Evolutionary conservation across 2,113 vertebrate genomes (phyloP).

Genomic region (Trematocara unimaculatum): DNA sequence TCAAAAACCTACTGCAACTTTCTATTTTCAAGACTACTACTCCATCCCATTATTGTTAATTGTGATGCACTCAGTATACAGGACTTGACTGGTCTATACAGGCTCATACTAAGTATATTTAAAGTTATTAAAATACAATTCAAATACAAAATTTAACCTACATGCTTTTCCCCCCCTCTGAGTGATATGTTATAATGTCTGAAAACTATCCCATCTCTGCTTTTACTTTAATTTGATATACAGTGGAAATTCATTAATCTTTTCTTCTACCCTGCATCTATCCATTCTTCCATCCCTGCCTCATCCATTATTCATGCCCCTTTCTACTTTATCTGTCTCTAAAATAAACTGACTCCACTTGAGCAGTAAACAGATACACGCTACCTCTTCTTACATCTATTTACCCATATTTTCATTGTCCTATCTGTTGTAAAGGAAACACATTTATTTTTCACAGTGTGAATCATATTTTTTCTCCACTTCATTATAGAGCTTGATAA

Average conservation of each 20-base stretch:
- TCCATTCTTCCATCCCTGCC: conserved; percentile 16
- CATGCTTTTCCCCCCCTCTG: background rate
- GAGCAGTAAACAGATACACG: conserved; percentile 43
- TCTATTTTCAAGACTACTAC: background rate
- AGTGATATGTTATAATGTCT: background rate
- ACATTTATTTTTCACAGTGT: conserved; percentile 3
- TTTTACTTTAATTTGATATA: conserved; percentile 29
- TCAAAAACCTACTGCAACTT: background rate
- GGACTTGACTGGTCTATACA: background rate
- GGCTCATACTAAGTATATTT: background rate
- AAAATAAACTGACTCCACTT: conserved; percentile 38
- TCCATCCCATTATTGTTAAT: background rate
- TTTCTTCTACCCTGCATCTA: conserved; percentile 10
- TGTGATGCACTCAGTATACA: background rate
- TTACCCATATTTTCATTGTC: conserved; percentile 27
- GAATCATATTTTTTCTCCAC: background rate
- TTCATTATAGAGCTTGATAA: conserved; percentile 1
- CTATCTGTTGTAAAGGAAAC: conserved; percentile 7
- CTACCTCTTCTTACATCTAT: conserved; percentile 18
- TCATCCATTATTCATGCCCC: conserved; percentile 50
- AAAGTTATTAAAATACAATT: background rate
- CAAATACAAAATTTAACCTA: background rate
- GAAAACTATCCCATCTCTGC: background rate
- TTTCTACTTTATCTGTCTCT: conserved; percentile 41
- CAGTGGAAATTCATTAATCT: conserved; percentile 21